phyloP scores from a whole-genome alignment of 2,113 vertebrate genomes.

The Mustela lutreola region DNA sequence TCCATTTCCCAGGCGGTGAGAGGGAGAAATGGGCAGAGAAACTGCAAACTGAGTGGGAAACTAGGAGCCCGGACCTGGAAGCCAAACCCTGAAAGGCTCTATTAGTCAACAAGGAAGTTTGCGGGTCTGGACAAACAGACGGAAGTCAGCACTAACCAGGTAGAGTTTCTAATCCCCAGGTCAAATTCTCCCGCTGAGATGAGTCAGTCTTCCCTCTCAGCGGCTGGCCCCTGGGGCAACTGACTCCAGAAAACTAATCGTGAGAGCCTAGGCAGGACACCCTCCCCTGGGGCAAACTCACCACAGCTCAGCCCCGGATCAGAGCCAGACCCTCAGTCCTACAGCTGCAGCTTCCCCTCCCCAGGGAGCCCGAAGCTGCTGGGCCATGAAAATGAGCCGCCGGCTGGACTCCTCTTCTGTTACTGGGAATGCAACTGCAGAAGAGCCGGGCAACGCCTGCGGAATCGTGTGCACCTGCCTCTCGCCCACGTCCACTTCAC shows the following conservation, averaged over 20 bases:
- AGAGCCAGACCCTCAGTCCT: not conserved
- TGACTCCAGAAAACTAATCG: not conserved
- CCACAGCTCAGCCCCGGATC: not conserved
- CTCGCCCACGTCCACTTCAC: not conserved
- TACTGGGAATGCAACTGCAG: too few species aligned
- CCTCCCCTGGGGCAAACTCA: too few species aligned
- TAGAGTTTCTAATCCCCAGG: not conserved
- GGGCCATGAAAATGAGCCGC: rapidly evolving
- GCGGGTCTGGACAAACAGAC: not conserved
- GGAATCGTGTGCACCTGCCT: too few species aligned
- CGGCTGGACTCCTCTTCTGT: not conserved
- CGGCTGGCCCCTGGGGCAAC: not conserved
- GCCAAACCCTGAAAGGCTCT: not conserved
- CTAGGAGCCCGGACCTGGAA: too few species aligned
- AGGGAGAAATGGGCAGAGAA: not conserved
- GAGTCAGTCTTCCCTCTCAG: not conserved
- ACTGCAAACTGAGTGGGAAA: not conserved
- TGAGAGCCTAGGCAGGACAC: not conserved
- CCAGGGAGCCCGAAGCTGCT: not conserved
- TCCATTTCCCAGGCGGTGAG: not conserved
- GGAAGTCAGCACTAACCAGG: not conserved
- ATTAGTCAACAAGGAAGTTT: not conserved
- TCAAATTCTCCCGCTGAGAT: not conserved
- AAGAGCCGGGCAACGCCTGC: not conserved
- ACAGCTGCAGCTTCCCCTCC: not conserved